A percentile compares a stretch with the other conserved stretches of the same genome.
These are phyloP conservation scores for Lathamus discolor DNA, from an alignment of 2,113 vertebrate genomes.

Conservation along the genomic window DNA sequence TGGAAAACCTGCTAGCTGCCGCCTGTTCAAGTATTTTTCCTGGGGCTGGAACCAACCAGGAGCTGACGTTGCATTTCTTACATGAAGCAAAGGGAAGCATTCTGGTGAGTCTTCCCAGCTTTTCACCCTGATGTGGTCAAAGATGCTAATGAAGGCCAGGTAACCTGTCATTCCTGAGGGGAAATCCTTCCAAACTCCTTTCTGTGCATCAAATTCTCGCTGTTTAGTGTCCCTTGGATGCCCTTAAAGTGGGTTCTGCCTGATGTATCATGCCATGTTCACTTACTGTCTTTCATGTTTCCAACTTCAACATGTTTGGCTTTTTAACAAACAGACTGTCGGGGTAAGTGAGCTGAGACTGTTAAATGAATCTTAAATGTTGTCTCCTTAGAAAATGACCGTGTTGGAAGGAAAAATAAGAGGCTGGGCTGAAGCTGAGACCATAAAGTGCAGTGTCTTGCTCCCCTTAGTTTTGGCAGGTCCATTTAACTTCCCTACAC, in stretches of 20 bases:
- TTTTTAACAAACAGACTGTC: not conserved
- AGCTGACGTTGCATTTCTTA: slow-evolving; percentile 91
- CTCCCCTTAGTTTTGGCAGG: not conserved
- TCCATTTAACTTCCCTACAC: not conserved
- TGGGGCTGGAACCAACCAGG: slow-evolving; percentile 96
- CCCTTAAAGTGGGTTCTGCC: not conserved
- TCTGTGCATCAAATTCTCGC: not conserved
- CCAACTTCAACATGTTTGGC: not conserved
- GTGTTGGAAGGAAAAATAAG: not conserved
- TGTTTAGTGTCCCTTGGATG: not conserved
- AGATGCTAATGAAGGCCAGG: not conserved
- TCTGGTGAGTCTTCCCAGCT: slow-evolving; percentile 83
- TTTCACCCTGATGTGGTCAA: not conserved
- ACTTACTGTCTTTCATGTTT: not conserved
- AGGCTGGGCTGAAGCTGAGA: not conserved
- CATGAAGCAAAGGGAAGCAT: slow-evolving; percentile 89
- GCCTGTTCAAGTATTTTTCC: slow-evolving; percentile 93
- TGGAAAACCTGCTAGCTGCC: slow-evolving; percentile 90
- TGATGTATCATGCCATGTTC: not conserved
- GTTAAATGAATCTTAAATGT: not conserved
- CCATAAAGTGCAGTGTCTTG: not conserved
- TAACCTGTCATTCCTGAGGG: not conserved
- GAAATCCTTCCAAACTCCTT: not conserved
- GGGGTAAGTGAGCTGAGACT: not conserved
- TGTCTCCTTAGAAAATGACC: not conserved